Evolutionary conservation across 2,888 invertebrate genomes (phyloP).

Genomic region (Eristalinus aeneus): DNA sequence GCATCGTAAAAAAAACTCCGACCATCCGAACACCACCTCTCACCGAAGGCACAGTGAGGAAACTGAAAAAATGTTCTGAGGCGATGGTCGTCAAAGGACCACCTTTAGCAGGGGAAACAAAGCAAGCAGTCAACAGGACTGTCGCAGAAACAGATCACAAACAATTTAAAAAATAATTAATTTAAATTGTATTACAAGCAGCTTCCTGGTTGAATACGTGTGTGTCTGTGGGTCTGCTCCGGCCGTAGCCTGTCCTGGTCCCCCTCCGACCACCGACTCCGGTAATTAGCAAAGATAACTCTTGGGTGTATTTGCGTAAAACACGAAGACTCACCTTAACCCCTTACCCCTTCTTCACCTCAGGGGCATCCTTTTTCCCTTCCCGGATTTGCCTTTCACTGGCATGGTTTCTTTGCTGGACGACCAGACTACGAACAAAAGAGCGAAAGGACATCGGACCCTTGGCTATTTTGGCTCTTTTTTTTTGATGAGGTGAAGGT

Average conservation of each 20-base stretch:
- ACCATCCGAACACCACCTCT: no score
- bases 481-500: no score
- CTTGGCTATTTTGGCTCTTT: not conserved
- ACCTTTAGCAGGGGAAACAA: not conserved
- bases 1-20: not conserved
- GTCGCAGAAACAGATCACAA: conserved; percentile 9
- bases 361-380: not conserved
- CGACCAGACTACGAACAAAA: not conserved
- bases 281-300: conserved; percentile 44
- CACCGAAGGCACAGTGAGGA: no score
- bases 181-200: conserved; percentile 34
- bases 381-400: not conserved
- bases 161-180: conserved; percentile 42
- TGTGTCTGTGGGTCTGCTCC: not conserved
- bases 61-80: not conserved
- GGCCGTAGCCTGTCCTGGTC: not conserved
- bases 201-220: no score
- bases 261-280: not conserved
- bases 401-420: conserved; percentile 1
- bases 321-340: not conserved
- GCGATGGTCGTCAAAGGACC: not conserved
- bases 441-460: conserved; percentile 5
- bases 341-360: not conserved
- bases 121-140: not conserved
- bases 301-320: conserved; percentile 22